These are phyloP conservation scores for Dasysyrphus albostriatus DNA, from an alignment of 2,888 invertebrate genomes.

Conservation along the genomic window DNA sequence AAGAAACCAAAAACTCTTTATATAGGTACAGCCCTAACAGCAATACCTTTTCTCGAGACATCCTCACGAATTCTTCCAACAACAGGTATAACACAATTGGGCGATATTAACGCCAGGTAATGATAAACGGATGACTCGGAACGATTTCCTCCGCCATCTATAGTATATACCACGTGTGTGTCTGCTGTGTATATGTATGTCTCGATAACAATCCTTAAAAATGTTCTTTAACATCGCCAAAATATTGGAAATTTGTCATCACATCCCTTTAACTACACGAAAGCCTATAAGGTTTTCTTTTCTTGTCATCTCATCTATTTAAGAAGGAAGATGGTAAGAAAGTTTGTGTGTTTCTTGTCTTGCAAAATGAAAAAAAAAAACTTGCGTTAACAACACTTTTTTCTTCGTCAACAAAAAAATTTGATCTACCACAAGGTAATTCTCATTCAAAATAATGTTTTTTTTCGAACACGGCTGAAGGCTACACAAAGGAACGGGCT, in stretches of 20 bases:
- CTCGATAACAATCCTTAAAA: slow-evolving; percentile 51
- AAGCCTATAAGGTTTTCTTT: slow-evolving; percentile 2
- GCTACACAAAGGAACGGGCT: slow-evolving; percentile 13
- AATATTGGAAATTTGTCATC: slow-evolving; percentile 64
- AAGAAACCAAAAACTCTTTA: slow-evolving; percentile 13
- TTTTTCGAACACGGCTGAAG: slow-evolving; percentile 53
- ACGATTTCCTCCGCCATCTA: slow-evolving; percentile 47
- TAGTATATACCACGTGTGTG: neutral
- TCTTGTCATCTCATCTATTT: slow-evolving; percentile 22
- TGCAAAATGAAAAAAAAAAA: slow-evolving; percentile 20
- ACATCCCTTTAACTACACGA: neutral
- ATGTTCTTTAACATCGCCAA: slow-evolving; percentile 1
- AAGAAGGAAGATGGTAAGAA: neutral
- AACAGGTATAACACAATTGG: slow-evolving; percentile 70
- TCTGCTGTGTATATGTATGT: neutral
- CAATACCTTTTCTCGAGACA: slow-evolving; percentile 20
- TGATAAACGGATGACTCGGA: slow-evolving; percentile 69
- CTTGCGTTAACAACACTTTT: slow-evolving; percentile 52
- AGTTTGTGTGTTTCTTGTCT: neutral
- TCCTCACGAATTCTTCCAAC: slow-evolving; percentile 42
- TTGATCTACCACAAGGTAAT: slow-evolving; percentile 64
- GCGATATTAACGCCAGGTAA: slow-evolving; percentile 67
- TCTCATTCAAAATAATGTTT: slow-evolving; percentile 72
- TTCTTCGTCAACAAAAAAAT: slow-evolving; percentile 54
- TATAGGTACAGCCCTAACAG: slow-evolving; percentile 1